Evolutionary conservation across 2,888 invertebrate genomes (phyloP), one percentile per base, ranked within the genome.

Genomic region (Lithophane semibrunnea): DNA sequence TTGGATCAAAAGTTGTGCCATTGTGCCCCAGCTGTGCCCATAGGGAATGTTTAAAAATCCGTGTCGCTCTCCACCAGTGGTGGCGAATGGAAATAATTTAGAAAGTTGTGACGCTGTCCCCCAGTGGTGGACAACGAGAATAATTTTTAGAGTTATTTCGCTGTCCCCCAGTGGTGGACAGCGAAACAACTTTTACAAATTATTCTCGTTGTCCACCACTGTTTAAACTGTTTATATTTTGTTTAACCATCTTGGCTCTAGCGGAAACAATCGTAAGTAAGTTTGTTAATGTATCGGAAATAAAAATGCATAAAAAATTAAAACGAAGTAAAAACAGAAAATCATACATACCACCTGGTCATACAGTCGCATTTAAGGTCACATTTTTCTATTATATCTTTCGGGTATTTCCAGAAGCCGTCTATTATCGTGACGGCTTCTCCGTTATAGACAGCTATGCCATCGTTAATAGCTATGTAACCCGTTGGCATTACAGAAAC

Each of bases 331-430:
- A 42, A 60, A 65, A 54, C 2, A 24, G 21, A 18, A 29, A 52
- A 68, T 21, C 13, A 47, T 73, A 47, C n/a, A 56, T 73, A 73
- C 73, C 96, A 96, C 90, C 91, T 91, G 5, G 82, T 61, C 18
- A 93, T 4, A 84, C 96, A 96, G 72, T 94, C 92, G 79, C 96
- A 96, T n/a, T 83, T 83, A 12, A 69, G 71, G 49, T 92, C 92
- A 86, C 96, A 96, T 81, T 85, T 86, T 52, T 91, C 88, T 61
- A 82, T 85, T 10, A 83, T 66, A 1, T 89, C 87, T 68, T 78
- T 90, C 1, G 94, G 94, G 82, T 84, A 94, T 78, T 88, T 92
- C 94, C 94, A 95, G 76, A 84, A 92, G 4, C 95, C 95, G 7
- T 80, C 65, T 75, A 95, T 90, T 13, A 78, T 75, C 1, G 91